A percentile compares a stretch with the other conserved stretches of the same genome.
These are phyloP conservation scores for Acanthosoma haemorrhoidale DNA, from an alignment of 2,888 invertebrate species.

Conservation along the genomic window DNA sequence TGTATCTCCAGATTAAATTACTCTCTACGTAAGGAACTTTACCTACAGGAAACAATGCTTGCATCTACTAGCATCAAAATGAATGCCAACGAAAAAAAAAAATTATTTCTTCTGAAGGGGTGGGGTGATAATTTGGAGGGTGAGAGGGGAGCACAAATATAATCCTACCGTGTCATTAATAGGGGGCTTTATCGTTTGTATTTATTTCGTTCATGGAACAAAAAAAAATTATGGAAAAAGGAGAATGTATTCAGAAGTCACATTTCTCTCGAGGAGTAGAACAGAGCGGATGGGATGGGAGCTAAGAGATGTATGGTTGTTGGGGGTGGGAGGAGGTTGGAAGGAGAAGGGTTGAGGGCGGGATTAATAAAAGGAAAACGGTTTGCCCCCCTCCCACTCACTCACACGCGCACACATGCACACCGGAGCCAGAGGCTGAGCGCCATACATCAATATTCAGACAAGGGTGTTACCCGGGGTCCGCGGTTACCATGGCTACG, in stretches of 20 bases:
- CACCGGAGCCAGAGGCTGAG: constrained; percentile 28
- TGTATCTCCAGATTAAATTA: too few relatives aligned
- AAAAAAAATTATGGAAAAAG: not conserved
- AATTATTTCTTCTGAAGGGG: too few relatives aligned
- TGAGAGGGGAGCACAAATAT: too few relatives aligned
- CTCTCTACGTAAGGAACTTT: too few relatives aligned
- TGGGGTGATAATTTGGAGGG: too few relatives aligned
- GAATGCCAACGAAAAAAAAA: too few relatives aligned
- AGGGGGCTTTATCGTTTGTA: too few relatives aligned
- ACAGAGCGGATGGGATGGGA: not conserved
- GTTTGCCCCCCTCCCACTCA: constrained; percentile 28
- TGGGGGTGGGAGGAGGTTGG: not conserved
- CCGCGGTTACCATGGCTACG: constrained; percentile 39
- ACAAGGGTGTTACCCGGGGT: constrained; percentile 37
- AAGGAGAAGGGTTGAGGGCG: constrained; percentile 22
- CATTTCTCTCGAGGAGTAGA: not conserved
- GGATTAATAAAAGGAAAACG: constrained; percentile 32
- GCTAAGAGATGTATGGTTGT: not conserved
- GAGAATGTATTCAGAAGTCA: constrained; percentile 25
- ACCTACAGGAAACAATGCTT: too few relatives aligned
- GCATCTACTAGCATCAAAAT: too few relatives aligned
- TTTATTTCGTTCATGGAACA: not conserved
- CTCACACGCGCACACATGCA: constrained; percentile 41
- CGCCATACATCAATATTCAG: constrained; percentile 40
- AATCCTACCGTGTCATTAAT: too few relatives aligned